These are phyloP conservation scores for Troides aeacus DNA, from an alignment of 2,888 invertebrate species.

Conservation along the genomic window DNA sequence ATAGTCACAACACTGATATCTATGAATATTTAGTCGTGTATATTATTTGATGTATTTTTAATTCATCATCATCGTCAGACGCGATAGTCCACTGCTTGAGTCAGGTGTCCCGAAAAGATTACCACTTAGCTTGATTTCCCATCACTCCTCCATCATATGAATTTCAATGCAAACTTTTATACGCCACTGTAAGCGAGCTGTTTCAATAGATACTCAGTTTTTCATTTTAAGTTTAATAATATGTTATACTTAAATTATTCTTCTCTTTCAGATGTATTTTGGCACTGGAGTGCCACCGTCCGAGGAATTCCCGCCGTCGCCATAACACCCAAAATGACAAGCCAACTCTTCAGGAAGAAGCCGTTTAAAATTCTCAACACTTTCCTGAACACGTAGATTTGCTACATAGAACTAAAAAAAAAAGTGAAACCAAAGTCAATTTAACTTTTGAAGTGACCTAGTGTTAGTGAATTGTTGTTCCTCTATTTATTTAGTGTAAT, in stretches of 20 bases:
- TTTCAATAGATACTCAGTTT: too few relatives aligned
- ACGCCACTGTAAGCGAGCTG: too few relatives aligned
- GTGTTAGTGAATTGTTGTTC: constrained; percentile 41
- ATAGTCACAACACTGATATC: too few relatives aligned
- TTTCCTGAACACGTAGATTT: constrained; percentile 65
- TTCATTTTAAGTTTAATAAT: neutral
- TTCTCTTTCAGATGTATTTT: constrained; percentile 53
- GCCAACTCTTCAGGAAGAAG: constrained; percentile 60
- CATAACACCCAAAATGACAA: constrained; percentile 61
- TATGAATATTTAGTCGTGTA: too few relatives aligned
- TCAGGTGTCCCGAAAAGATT: too few relatives aligned
- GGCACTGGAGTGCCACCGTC: constrained; percentile 47
- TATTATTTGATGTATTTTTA: too few relatives aligned
- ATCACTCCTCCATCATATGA: too few relatives aligned
- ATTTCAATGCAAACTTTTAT: too few relatives aligned
- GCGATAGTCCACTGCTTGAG: too few relatives aligned
- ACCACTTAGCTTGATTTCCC: too few relatives aligned
- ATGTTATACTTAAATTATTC: constrained; percentile 14
- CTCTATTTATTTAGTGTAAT: constrained; percentile 56
- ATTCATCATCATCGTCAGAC: too few relatives aligned
- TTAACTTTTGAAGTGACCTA: constrained; percentile 51
- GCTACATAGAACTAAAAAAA: constrained; percentile 25
- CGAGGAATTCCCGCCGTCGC: constrained; percentile 38
- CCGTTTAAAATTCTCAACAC: constrained; percentile 62
- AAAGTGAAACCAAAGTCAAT: constrained; percentile 40